Conservation (phyloP, 2,888 invertebrate genomes). For the Hetaerina titia region DNA sequence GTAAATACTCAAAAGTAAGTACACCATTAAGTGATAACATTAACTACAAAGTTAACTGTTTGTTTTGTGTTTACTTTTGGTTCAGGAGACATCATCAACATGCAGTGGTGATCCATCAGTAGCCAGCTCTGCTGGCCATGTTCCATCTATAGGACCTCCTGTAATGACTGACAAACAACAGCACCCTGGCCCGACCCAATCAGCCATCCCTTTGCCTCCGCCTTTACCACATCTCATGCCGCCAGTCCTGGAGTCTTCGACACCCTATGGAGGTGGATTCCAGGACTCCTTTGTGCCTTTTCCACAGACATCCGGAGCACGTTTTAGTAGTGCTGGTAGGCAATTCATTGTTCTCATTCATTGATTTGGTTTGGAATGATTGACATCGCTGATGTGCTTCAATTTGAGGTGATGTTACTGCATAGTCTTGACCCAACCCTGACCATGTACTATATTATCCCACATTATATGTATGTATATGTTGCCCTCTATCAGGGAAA, state of each 20-base stretch:
- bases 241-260: slow-evolving; percentile 74
- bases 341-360: slow-evolving; percentile 67
- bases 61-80: neutral
- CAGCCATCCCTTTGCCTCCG: slow-evolving; percentile 70
- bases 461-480: too few species aligned
- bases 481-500: too few species aligned
- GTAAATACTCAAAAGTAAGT: too few species aligned
- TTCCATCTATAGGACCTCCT: neutral
- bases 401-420: too few species aligned
- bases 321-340: slow-evolving; percentile 91
- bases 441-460: too few species aligned
- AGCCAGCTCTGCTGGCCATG: neutral
- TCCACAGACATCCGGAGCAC: slow-evolving; percentile 95
- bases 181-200: slow-evolving; percentile 65
- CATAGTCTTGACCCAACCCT: too few species aligned
- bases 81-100: neutral
- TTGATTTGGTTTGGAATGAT: neutral
- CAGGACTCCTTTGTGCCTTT: slow-evolving; percentile 93
- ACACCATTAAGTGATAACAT: too few species aligned
- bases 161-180: slow-evolving; percentile 72
- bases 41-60: too few species aligned
- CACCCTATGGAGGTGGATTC: slow-evolving; percentile 75
- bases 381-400: too few species aligned
- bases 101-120: neutral
- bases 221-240: slow-evolving; percentile 55